Percentiles rank a stretch among this genome's conserved stretches.
Evolutionary conservation across 2,888 invertebrate genomes (phyloP).

Genomic region (Dimorphilus gyrociliatus): DNA sequence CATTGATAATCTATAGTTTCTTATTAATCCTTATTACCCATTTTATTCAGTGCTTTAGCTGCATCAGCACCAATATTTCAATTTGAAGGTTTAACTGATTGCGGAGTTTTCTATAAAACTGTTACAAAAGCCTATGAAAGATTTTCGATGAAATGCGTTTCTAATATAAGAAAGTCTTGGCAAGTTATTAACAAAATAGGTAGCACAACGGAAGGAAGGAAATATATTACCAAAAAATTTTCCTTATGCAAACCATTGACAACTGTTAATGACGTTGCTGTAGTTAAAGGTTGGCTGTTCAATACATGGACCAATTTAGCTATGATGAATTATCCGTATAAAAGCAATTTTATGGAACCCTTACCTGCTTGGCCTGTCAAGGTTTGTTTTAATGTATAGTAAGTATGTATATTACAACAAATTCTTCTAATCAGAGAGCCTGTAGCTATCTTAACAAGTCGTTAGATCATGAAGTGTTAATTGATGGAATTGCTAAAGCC

Average conservation of each 20-base stretch:
- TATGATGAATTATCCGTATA: slow-evolving; percentile 89
- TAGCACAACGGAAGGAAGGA: slow-evolving; percentile 46
- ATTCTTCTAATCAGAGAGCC: slow-evolving; percentile 37
- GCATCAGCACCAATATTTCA: slow-evolving; percentile 79
- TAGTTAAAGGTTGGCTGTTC: slow-evolving; percentile 52
- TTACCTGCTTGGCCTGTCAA: slow-evolving; percentile 69
- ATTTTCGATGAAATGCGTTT: slow-evolving; percentile 47
- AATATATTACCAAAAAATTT: slow-evolving; percentile 54
- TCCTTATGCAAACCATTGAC: slow-evolving; percentile 53
- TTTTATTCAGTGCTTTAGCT: slow-evolving; percentile 62
- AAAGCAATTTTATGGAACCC: slow-evolving; percentile 56
- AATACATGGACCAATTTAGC: slow-evolving; percentile 62
- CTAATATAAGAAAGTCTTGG: slow-evolving; percentile 64
- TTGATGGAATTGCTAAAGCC: slow-evolving; percentile 51
- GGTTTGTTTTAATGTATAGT: slow-evolving; percentile 26
- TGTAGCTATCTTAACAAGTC: slow-evolving; percentile 41
- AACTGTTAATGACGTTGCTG: slow-evolving; percentile 42
- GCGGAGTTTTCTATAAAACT: slow-evolving; percentile 57
- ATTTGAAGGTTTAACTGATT: slow-evolving; percentile 61
- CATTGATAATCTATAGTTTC: not conserved
- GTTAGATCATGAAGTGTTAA: slow-evolving; percentile 41
- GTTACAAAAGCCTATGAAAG: slow-evolving; percentile 57
- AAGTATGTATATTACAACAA: slow-evolving; percentile 1
- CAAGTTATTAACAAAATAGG: slow-evolving; percentile 41
- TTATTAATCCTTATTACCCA: too few species aligned